Conservation (phyloP, 2,888 invertebrate genomes). For the Drosophila rellima region DNA sequence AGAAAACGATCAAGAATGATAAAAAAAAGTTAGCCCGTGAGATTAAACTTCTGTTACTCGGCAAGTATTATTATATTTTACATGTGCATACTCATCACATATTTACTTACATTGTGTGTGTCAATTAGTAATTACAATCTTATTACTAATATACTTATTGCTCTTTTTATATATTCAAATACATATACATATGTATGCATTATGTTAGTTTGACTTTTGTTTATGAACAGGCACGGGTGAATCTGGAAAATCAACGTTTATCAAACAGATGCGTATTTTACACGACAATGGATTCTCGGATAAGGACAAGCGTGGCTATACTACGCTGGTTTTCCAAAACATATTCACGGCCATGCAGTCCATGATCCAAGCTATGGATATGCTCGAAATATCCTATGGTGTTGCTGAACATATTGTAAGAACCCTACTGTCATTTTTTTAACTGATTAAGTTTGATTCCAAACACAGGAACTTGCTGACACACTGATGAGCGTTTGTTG, state of each 20-base stretch:
- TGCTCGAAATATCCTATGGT: conserved; percentile 98
- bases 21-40: conserved; percentile 98
- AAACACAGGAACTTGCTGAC: conserved; percentile 95
- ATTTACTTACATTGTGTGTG: not conserved
- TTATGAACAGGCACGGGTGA: conserved; percentile 91
- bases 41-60: conserved; percentile 97
- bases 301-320: conserved; percentile 98
- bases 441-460: not conserved
- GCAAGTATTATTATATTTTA: conserved; percentile 92
- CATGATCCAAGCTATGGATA: conserved; percentile 99
- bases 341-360: conserved; percentile 99
- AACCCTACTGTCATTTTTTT: conserved; percentile 63
- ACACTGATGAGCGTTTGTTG: conserved; percentile 98
- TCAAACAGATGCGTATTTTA: conserved; percentile 99
- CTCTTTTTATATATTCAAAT: not conserved
- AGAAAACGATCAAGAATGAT: conserved; percentile 99
- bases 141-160: conserved; percentile 19
- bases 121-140: conserved; percentile 29
- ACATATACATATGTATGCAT: not conserved
- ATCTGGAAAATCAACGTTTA: conserved; percentile 99
- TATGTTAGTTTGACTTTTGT: not conserved
- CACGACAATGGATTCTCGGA: conserved; percentile 99
- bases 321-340: conserved; percentile 99
- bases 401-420: conserved; percentile 95
- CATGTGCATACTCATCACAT: too few relatives aligned